Base-by-base conservation (phyloP, 2,113 vertebrate genomes). In the Lontra canadensis region DNA sequence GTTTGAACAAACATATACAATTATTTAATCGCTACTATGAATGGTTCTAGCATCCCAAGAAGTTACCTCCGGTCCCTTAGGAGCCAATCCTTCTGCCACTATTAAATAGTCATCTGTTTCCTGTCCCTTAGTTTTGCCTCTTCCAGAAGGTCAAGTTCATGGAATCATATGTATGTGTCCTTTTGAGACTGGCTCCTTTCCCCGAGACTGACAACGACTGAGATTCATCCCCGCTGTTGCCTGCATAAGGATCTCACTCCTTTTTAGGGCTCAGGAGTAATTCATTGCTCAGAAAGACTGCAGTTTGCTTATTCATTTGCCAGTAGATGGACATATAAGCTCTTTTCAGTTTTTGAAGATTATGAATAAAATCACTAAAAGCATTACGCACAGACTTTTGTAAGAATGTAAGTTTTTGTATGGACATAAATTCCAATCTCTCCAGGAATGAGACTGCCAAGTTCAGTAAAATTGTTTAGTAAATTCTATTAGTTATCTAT, bases 291-390 rank as follows among this genome's bases (percentile, higher is more conserved):
- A 26, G 11, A 29, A 52, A n/a, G 4, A 29, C 71, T 4, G 26
- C 15, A 34, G 15, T 82, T 31, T 76, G 12, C 20, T 79, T 65
- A 88, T 36, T 29, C 74, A 39, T 65, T 88, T 59, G 55, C 69
- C 34, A 65, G 36, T 0, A 63, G 20, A 92, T 92, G 36, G 59
- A 74, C 71, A 88, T 42, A 1, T 47, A 36, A 26, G 31, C 61
- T 47, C 39, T 57, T 81, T 92, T 83, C 47, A 94, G 8, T 34
- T 89, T 82, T 59, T 20, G 34, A 59, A 94, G n/a, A 90, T 82
- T 31, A 81, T 69, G 29, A 95, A 96, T 74, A 95, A 63, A 88
- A 29, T 55, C 10, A 34, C 95, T 42, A 55, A 26, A 94, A 91
- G 80, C 73, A 97, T 76, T 49, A 10, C 23, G 25, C 18, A 88